Percentiles rank a stretch among this genome's conserved stretches.
Evolutionary conservation across 2,113 vertebrate genomes (phyloP).

Genomic region (Puntigrus tetrazona): DNA sequence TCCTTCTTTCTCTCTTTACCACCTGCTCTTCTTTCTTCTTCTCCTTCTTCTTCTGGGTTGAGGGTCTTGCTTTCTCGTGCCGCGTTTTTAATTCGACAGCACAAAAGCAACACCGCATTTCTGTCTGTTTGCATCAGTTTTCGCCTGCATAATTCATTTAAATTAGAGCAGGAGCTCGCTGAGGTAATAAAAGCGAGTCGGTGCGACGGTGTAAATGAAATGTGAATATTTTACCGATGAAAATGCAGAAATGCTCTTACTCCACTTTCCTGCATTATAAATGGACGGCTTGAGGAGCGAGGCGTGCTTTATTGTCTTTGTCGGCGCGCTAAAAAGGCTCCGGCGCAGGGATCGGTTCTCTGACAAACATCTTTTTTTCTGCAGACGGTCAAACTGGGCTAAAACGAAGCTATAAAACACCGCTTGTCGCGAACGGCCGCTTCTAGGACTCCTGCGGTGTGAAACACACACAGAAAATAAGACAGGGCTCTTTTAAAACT

Average conservation of each 20-base stretch:
- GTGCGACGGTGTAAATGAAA: constrained; percentile 76
- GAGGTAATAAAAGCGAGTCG: constrained; percentile 78
- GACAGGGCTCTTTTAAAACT: constrained; percentile 93
- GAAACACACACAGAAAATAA: constrained; percentile 54
- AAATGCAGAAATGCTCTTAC: constrained; percentile 69
- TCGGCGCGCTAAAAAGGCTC: constrained; percentile 57
- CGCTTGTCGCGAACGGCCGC: no score
- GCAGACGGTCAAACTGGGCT: constrained; percentile 19
- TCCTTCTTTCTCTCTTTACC: background rate
- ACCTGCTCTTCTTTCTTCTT: constrained; percentile 16
- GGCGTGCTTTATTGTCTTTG: constrained; percentile 64
- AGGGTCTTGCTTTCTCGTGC: constrained; percentile 36
- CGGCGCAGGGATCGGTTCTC: constrained; percentile 65
- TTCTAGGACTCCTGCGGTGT: constrained; percentile 64
- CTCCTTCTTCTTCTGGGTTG: constrained; percentile 28
- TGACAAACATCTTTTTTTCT: constrained; percentile 65
- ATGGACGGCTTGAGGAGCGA: constrained; percentile 59
- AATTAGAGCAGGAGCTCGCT: constrained; percentile 68
- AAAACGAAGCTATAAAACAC: constrained; percentile 48
- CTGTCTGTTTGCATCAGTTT: constrained; percentile 75
- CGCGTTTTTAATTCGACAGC: constrained; percentile 25
- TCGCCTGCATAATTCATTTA: constrained; percentile 79
- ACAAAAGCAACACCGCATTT: constrained; percentile 60
- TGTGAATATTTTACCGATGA: constrained; percentile 76
- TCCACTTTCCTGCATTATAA: constrained; percentile 61